Evolutionary conservation across 2,888 invertebrate genomes (phyloP).

Genomic region (Lasius fuliginosus): DNA sequence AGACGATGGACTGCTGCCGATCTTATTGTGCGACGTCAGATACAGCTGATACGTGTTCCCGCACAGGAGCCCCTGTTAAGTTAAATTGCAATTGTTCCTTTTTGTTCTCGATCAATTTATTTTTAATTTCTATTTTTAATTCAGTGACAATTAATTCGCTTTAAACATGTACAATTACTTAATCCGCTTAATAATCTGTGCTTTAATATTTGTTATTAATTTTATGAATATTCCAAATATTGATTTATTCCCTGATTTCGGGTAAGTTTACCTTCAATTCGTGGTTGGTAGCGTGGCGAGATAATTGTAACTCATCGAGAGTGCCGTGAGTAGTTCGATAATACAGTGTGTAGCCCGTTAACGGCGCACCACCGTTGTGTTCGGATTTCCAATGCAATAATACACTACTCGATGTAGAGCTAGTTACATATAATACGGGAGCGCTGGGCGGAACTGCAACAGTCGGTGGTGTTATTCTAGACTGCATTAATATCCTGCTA

Average conservation of each 20-base stretch:
- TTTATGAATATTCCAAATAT: neutral
- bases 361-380: constrained; percentile 90
- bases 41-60: constrained; percentile 92
- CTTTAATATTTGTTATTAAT: constrained; percentile 12
- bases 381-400: constrained; percentile 92
- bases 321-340: constrained; percentile 90
- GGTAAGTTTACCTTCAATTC: constrained; percentile 88
- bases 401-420: constrained; percentile 92
- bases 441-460: constrained; percentile 90
- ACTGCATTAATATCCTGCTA: constrained; percentile 5
- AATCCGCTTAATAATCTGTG: neutral
- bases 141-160: neutral
- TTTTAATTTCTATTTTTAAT: neutral
- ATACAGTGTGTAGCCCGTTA: constrained; percentile 90
- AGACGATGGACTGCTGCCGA: constrained; percentile 91
- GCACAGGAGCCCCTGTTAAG: constrained; percentile 88
- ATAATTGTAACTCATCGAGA: constrained; percentile 89
- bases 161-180: neutral
- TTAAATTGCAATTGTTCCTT: neutral
- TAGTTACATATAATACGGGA: constrained; percentile 91
- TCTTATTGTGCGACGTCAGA: constrained; percentile 91
- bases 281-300: constrained; percentile 90
- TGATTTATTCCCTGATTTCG: neutral
- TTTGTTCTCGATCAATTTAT: neutral
- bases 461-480: constrained; percentile 9